Base-by-base conservation (phyloP, 2,113 vertebrate genomes). In the Nanger granti region DNA sequence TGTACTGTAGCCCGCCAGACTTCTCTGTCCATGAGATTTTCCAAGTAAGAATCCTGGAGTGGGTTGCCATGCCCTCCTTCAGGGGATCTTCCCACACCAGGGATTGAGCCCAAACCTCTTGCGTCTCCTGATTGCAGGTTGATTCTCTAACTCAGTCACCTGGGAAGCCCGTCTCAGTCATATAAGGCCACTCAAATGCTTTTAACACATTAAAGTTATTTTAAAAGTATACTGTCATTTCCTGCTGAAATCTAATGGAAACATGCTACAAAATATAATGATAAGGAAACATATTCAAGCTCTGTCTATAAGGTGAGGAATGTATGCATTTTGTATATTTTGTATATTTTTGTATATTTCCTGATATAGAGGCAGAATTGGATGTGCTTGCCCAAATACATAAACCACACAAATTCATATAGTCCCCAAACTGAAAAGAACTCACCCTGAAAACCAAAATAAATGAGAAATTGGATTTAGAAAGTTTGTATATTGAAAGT, bases 141-240 rank as follows among this genome's bases (percentile, higher is more conserved):
- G 37, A 28, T 79, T 26, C 73, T 28, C 12, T 44, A 44, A 79
- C 22, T 79, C 37, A 79, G 73, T 44, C 37, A 44, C 24, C 73
- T 44, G 73, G 73, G 73, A 44, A 79, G 37, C 24, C 69, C 37
- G 44, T 79, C 20, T 60, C 60, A 93, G 37, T 3, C 64, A 69
- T 49, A 34, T 41, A 94, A 87, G 7, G 41, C 69, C 76, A 28
- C 37, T 26, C 47, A 92, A 96, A 91, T 59, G 64, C 52, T 93
- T 83, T 80, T 80, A 91, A 82, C 44, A 80, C 44, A 52, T 41
- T 60, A 57, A 62, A 91, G 86, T 69, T 92, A 89, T 96, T 94
- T 93, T 64, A 12, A 80, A 73, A 41, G 86, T 49, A 37, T 22
- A 5, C 37, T 12, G 10, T 91, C 49, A 84, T 90, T 95, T 92